Percentiles rank a stretch among this genome's conserved stretches.
phyloP scores from a whole-genome alignment of 2,797 vertebrate genomes.

The Paedocypris micromegethes region DNA sequence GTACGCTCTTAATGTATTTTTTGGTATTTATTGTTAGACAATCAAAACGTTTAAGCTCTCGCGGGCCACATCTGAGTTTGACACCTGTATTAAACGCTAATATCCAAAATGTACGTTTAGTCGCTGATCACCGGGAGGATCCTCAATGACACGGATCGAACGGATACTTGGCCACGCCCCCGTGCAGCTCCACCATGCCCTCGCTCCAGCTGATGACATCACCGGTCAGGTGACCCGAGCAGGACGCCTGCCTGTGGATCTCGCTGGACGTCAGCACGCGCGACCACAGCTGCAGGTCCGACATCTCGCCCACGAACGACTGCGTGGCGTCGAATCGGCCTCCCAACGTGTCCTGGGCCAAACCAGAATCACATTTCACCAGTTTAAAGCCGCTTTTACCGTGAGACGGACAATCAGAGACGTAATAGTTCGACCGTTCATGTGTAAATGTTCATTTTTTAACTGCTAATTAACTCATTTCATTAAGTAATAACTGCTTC shows the following conservation, averaged over 20 bases:
- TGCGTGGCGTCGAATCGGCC: conserved; percentile 79
- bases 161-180: conserved; percentile 70
- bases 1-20: too few species aligned
- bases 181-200: conserved; percentile 72
- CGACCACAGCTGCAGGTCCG: conserved; percentile 80
- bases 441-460: too few species aligned
- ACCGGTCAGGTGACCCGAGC: conserved; percentile 62
- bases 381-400: not conserved
- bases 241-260: conserved; percentile 70
- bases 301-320: conserved; percentile 76
- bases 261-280: conserved; percentile 69
- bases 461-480: too few species aligned
- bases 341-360: conserved; percentile 71
- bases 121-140: not conserved
- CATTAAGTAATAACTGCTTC: too few species aligned
- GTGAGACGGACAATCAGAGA: too few species aligned
- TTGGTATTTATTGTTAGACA: too few species aligned
- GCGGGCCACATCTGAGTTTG: too few species aligned
- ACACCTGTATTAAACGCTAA: too few species aligned
- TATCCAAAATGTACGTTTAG: too few species aligned
- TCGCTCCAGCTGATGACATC: conserved; percentile 74
- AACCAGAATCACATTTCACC: not conserved
- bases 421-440: too few species aligned
- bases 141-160: conserved; percentile 75
- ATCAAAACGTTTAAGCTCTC: too few species aligned